phyloP scores from a whole-genome alignment of 1,140 invertebrate species.

The Coboldia fuscipes region DNA sequence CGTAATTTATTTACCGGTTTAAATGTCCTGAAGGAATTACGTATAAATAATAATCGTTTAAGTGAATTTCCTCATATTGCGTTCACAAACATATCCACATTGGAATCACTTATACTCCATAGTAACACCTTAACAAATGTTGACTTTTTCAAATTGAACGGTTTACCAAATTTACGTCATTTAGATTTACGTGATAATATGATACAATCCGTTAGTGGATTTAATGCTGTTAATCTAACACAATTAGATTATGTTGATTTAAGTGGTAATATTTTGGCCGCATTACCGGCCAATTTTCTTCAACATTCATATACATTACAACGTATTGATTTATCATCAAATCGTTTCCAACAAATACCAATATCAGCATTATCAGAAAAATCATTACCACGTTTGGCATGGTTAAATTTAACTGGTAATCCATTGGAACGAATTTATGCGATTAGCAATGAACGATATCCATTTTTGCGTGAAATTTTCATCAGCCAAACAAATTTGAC shows the following conservation, averaged over 20 bases:
- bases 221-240: conserved; percentile 47
- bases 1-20: conserved; percentile 43
- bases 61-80: conserved; percentile 53
- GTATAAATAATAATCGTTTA: conserved; percentile 48
- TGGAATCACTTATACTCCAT: conserved; percentile 49
- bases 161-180: conserved; percentile 44
- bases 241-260: conserved; percentile 49
- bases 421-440: conserved; percentile 40
- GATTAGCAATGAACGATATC: conserved; percentile 21
- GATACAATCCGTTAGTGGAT: conserved; percentile 54
- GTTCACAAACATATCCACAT: conserved; percentile 42
- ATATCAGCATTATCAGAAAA: conserved; percentile 52
- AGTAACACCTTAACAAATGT: conserved; percentile 46
- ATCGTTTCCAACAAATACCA: conserved; percentile 62
- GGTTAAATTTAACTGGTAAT: conserved; percentile 64
- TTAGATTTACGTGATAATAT: conserved; percentile 53
- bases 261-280: conserved; percentile 47
- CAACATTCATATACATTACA: conserved; percentile 42
- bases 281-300: conserved; percentile 65
- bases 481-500: conserved; percentile 64
- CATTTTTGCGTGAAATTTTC: conserved; percentile 56
- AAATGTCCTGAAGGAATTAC: conserved; percentile 50
- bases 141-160: conserved; percentile 53
- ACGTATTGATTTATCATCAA: conserved; percentile 55
- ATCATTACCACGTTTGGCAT: conserved; percentile 43